Evolutionary conservation across 2,797 vertebrate species (phyloP).

Genomic region (Sebastes nivosus): DNA sequence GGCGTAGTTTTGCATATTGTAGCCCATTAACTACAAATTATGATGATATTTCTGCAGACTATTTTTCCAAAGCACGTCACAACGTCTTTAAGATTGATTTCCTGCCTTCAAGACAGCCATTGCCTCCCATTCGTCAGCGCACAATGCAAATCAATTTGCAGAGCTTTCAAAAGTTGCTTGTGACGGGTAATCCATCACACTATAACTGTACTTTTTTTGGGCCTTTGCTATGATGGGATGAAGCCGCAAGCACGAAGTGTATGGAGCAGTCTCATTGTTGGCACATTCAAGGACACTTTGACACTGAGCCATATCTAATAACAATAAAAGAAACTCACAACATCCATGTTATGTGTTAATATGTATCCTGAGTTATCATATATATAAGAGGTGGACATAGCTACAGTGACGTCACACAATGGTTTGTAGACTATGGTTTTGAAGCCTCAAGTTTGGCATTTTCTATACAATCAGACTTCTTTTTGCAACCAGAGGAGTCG

Average conservation of each 20-base stretch:
- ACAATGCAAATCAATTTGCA: conserved; percentile 18
- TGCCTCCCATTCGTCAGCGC: conserved; percentile 23
- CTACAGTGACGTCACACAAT: too few species aligned
- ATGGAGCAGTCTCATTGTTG: background rate
- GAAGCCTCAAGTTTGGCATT: too few species aligned
- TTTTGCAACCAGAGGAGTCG: too few species aligned
- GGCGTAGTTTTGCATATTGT: background rate
- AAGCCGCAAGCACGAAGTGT: background rate
- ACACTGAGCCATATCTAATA: background rate
- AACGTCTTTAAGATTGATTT: conserved; percentile 13
- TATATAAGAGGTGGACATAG: too few species aligned
- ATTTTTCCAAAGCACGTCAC: conserved; percentile 15
- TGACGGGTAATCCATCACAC: conserved; percentile 28
- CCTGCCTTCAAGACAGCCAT: background rate
- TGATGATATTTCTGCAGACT: background rate
- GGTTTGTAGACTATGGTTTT: too few species aligned
- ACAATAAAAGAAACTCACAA: background rate
- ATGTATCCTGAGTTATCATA: background rate
- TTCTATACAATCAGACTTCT: fast-evolving
- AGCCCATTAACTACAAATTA: background rate
- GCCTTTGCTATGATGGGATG: background rate
- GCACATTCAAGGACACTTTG: background rate
- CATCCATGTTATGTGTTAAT: background rate
- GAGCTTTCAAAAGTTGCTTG: conserved; percentile 1
- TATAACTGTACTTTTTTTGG: background rate